Percentiles rank a stretch among this genome's conserved stretches.
Conservation (phyloP, 2,113 vertebrate genomes). For the Phaethornis superciliosus region DNA sequence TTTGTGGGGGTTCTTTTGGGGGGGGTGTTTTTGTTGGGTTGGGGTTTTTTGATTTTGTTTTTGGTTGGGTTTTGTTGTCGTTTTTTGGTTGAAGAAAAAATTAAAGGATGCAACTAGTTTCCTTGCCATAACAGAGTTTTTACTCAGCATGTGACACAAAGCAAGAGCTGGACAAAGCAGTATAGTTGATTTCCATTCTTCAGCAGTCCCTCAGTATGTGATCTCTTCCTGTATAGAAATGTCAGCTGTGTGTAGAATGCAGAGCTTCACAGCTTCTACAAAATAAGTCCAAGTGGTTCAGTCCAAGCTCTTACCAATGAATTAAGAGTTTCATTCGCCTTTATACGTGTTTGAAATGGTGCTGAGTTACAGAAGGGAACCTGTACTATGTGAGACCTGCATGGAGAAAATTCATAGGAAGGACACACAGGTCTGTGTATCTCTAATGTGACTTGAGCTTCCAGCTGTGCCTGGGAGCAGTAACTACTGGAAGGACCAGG, state of each 20-base stretch:
- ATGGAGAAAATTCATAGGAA: not conserved
- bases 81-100: not conserved
- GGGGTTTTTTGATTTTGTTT: too few relatives aligned
- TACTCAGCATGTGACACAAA: not conserved
- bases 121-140: not conserved
- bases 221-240: not conserved
- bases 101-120: not conserved
- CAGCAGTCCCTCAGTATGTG: not conserved
- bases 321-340: not conserved
- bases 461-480: fast-evolving
- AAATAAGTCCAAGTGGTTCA: not conserved
- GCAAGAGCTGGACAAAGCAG: not conserved
- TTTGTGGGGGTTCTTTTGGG: too few relatives aligned
- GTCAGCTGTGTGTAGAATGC: not conserved
- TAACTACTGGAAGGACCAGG: not conserved
- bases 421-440: not conserved
- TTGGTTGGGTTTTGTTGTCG: too few relatives aligned
- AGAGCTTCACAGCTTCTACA: not conserved
- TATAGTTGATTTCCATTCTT: not conserved
- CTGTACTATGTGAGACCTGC: fast-evolving
- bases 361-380: not conserved
- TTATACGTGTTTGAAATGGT: not conserved
- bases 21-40: too few relatives aligned
- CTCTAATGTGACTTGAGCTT: fast-evolving
- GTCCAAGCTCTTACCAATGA: not conserved